phyloP scores from a whole-genome alignment of 2,888 invertebrate genomes.

The Dendrolimus pini region DNA sequence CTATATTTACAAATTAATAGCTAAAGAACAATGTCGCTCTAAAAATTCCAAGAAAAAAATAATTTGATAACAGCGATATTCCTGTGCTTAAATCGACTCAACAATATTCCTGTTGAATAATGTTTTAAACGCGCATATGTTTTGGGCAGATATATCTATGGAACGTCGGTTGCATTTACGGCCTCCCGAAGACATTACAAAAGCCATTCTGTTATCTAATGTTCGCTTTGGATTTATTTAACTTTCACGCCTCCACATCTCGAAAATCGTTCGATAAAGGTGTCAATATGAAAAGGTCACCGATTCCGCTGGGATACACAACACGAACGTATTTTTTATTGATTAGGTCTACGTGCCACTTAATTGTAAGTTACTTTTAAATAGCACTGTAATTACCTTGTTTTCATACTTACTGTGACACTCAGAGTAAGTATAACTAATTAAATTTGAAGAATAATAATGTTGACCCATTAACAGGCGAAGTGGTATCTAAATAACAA shows the following conservation, averaged over 20 bases:
- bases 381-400: conserved; percentile 2
- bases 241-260: conserved; percentile 70
- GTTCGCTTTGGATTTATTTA: conserved; percentile 71
- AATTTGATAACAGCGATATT: no score
- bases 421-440: no score
- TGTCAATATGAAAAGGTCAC: conserved; percentile 68
- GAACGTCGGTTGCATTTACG: conserved; percentile 72
- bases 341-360: conserved; percentile 23
- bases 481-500: no score
- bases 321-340: conserved; percentile 33
- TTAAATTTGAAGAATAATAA: no score
- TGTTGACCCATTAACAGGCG: no score
- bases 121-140: conserved; percentile 39
- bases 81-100: no score
- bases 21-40: no score
- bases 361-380: conserved; percentile 13
- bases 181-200: conserved; percentile 73
- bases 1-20: no score
- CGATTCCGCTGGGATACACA: conserved; percentile 34
- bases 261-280: conserved; percentile 66
- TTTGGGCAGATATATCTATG: conserved; percentile 54
- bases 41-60: no score
- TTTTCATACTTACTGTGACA: not conserved
- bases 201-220: conserved; percentile 74
- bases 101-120: no score